A percentile compares a stretch with the other conserved stretches of the same genome.
Conservation (phyloP, 2,797 vertebrate species). For the Eremophila alpestris region DNA sequence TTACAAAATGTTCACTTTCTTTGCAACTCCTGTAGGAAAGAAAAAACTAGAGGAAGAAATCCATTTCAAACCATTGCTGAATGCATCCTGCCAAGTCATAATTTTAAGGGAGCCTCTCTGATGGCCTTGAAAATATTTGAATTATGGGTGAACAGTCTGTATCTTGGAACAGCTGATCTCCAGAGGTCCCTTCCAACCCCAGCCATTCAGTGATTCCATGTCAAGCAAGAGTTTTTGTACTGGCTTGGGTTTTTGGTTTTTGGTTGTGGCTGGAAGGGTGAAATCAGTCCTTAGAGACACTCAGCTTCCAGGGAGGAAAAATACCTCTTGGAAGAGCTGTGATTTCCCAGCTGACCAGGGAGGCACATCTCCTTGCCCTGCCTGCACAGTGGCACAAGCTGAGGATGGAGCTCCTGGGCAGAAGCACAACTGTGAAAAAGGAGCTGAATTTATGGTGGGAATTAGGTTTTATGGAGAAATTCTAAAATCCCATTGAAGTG, state of each 20-base stretch:
- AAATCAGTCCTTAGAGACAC: accelerated
- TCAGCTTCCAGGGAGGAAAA: background rate
- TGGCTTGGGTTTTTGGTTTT: background rate
- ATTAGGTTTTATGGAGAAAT: background rate
- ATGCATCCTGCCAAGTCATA: background rate
- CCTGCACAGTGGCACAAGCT: accelerated
- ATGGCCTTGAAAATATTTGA: background rate
- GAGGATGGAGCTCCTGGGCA: background rate
- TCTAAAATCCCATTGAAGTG: background rate
- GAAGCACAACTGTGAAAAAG: background rate
- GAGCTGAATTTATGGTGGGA: background rate
- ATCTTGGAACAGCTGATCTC: background rate
- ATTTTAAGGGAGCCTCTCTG: background rate
- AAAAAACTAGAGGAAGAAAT: background rate
- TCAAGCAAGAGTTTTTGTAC: background rate
- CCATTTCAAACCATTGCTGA: background rate
- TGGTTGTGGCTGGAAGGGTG: background rate
- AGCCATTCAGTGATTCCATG: background rate
- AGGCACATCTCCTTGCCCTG: background rate
- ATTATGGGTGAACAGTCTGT: background rate
- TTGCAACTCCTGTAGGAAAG: background rate
- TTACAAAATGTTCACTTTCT: conserved; percentile 59
- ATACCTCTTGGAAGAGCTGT: background rate
- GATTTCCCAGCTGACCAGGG: background rate
- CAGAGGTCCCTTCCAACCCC: background rate